Evolutionary conservation across 2,888 invertebrate genomes (phyloP).

Genomic region (Dasypolia templi): DNA sequence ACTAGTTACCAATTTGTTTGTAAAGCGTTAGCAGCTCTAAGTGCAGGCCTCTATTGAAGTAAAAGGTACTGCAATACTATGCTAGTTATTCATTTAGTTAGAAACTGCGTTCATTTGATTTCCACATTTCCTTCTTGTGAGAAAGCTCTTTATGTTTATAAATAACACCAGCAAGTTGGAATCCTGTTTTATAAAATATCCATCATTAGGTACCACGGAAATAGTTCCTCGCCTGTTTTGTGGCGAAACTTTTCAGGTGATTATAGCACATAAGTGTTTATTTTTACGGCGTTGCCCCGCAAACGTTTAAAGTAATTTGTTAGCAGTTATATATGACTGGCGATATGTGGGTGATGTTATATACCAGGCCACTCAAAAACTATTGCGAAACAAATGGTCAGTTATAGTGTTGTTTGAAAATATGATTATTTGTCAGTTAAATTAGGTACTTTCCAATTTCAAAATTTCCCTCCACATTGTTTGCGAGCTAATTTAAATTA

Average conservation of each 20-base stretch:
- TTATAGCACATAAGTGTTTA: not conserved
- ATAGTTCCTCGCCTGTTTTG: not conserved
- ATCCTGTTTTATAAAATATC: constrained; percentile 21
- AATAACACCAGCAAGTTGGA: constrained; percentile 12
- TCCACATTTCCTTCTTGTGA: not conserved
- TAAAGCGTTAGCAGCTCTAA: not conserved
- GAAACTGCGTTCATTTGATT: not conserved
- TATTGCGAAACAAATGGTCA: too few species aligned
- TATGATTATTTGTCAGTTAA: too few species aligned
- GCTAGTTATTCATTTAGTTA: not conserved
- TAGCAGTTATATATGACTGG: too few species aligned
- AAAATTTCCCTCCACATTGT: too few species aligned
- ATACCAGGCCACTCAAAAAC: too few species aligned
- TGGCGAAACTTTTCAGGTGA: not conserved
- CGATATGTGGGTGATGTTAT: too few species aligned
- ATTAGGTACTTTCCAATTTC: too few species aligned
- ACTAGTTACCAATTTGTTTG: not conserved
- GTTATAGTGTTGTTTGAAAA: too few species aligned
- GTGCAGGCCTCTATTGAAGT: not conserved
- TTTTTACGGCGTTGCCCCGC: not conserved
- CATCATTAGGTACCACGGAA: not conserved
- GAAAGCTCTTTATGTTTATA: constrained; percentile 12
- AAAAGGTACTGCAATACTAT: not conserved
- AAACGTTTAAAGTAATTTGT: too few species aligned
- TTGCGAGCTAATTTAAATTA: too few species aligned